Base-by-base conservation (phyloP, 2,888 invertebrate genomes). In the Sinohyriopsis cumingii region DNA sequence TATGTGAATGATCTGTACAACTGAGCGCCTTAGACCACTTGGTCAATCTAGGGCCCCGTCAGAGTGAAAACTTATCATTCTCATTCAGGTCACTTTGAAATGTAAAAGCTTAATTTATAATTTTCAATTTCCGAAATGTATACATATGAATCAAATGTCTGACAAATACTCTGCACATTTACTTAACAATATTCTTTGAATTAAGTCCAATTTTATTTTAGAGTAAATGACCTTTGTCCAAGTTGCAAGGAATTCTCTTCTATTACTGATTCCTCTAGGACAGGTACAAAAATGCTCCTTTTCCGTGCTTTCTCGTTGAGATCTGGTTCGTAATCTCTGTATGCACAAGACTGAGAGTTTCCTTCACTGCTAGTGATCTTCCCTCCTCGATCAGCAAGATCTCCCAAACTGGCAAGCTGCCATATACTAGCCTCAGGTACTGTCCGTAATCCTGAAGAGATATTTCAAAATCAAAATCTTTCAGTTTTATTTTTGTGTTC, bases 301-400 rank as follows among this genome's bases (percentile, higher is more conserved):
- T 80, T 77, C 20, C 74, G 65, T 3, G 33, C 55, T 45, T 45
- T 45, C 45, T 45, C 45, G 3, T 45, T 45, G 18, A 60, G 60
- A 6, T 76, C 65, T 19, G 84, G 81, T 63, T 85, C 85, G 55
- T 85, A 86, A 71, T 86, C 86, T 53, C 83, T 67, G 69, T 80
- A 83, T n/a, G 78, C 80, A 7, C 76, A 71, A 20, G 73, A 57
- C 1, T 59, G 54, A 22, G 70, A 56, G n/a, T 55, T 68, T 25
- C 64, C 69, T 7, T 55, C 69, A 57, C 67, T 65, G 22, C 66
- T 53, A 25, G 53, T 1, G 20, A 45, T 22, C 55, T 55, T 56
- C 4, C n/a, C 33, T 15, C 68, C 68, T n/a, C 45, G 33, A 55
- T 68, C 65, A 5, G 59, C 20, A 45, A 45, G 45, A 25, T 76